phyloP scores from a whole-genome alignment of 1,140 invertebrate genomes.

The Dolichoris vasculosae region DNA sequence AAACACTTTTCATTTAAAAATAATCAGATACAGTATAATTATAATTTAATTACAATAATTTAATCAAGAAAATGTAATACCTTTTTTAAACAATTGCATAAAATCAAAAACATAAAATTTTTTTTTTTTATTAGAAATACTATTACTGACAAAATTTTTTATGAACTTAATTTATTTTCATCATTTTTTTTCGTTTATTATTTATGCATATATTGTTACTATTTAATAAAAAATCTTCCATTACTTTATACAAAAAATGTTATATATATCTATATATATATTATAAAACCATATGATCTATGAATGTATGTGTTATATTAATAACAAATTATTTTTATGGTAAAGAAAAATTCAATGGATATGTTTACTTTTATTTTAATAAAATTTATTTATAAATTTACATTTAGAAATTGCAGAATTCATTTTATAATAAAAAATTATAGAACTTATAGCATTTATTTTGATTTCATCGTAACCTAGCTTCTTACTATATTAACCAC shows the following conservation, averaged over 20 bases:
- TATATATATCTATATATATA: too few species aligned
- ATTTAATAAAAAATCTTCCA: neutral
- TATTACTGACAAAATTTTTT: neutral
- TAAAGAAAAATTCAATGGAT: neutral
- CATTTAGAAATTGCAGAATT: too few species aligned
- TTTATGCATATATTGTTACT: neutral
- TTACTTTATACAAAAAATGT: neutral
- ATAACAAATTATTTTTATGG: neutral
- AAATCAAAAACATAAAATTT: too few species aligned
- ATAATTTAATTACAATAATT: too few species aligned
- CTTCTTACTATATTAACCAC: too few species aligned
- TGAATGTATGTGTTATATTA: too few species aligned
- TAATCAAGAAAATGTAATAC: neutral
- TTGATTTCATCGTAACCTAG: too few species aligned
- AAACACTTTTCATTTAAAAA: neutral
- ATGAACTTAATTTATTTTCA: neutral
- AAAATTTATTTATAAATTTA: neutral
- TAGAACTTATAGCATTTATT: too few species aligned
- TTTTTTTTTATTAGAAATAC: too few species aligned
- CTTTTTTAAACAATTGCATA: neutral
- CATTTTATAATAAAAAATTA: too few species aligned
- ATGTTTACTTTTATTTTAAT: neutral
- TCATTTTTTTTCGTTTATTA: neutral
- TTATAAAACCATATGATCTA: too few species aligned
- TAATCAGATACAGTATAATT: neutral